Evolutionary conservation across 1,140 invertebrate species (phyloP), one percentile per base, ranked within the genome.

Genomic region (Monochamus saltuarius): DNA sequence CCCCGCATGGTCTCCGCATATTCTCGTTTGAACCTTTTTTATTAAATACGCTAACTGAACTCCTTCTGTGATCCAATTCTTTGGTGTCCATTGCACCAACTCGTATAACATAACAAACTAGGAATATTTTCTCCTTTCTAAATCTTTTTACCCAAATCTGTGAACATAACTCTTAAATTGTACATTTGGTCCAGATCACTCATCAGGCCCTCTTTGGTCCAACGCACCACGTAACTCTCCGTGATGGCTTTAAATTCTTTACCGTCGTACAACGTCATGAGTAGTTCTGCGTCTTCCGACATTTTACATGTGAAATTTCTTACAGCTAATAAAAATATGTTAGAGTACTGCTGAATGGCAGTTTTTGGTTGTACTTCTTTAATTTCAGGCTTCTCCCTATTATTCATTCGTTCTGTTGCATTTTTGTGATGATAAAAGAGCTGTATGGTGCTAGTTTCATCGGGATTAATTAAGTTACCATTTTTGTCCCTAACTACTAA

Each of bases 21-120:
- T 73, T 77, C n/a, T 83, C 81, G 45, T 61, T 64, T 43, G 72
- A 71, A 56, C 73, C 71, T 56, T 69, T 71, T 57, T 62, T 64
- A 2, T 43, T 52, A 7, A 58, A 54, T 4, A 61, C 43, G 65
- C 57, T 56, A 42, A 68, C 38, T 49, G 69, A 55, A 73, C 75
- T 67, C 64, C 81, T 73, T 65, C 81, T 67, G 56, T 72, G 71
- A 61, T 89, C 86, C 0, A 77, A 68, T 64, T 90, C 88, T 76
- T 88, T 88, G 16, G 85, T 79, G 66, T 95, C 92, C 93, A 97
- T 95, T 6, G 87, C 81, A 42, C 94, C 93, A 66, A 91, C 78
- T 71, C 94, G 81, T 22, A 97, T 84, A 3, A 95, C 90, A 74
- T 94, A 91, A 73, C 92, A 94, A 10, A 96, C 91, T 45, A 97